phyloP scores from a whole-genome alignment of 2,888 invertebrate species.

The Cyaniris semiargus region DNA sequence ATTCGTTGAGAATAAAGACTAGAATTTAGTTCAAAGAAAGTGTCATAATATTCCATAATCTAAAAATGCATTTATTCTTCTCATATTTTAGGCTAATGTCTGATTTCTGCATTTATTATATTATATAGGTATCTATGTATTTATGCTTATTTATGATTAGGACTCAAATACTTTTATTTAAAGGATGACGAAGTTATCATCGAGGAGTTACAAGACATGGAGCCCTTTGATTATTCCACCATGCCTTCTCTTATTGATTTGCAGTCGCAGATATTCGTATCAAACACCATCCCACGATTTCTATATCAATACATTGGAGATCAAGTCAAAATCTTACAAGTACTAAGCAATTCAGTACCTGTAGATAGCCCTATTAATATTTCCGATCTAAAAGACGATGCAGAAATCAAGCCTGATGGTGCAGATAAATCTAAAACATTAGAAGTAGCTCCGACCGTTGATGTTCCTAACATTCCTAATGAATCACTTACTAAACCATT shows the following conservation, averaged over 20 bases:
- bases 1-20: background rate
- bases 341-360: conserved; percentile 64
- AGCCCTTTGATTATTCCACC: conserved; percentile 69
- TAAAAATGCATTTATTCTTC: conserved; percentile 29
- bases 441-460: conserved; percentile 34
- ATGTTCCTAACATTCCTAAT: conserved; percentile 8
- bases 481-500: conserved; percentile 35
- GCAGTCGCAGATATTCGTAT: conserved; percentile 63
- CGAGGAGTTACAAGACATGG: conserved; percentile 76
- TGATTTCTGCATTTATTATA: conserved; percentile 71
- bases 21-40: background rate
- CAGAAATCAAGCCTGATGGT: conserved; percentile 31
- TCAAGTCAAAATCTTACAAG: conserved; percentile 70
- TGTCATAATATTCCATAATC: background rate
- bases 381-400: conserved; percentile 23
- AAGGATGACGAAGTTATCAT: conserved; percentile 77
- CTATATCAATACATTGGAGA: conserved; percentile 72
- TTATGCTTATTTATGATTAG: conserved; percentile 56
- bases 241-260: conserved; percentile 71
- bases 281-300: conserved; percentile 71
- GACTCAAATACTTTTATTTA: conserved; percentile 76
- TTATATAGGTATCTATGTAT: conserved; percentile 47
- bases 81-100: conserved; percentile 51
- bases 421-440: conserved; percentile 24
- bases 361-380: conserved; percentile 39